Base-by-base conservation (phyloP, 2,113 vertebrate genomes). In the Lophochroa leadbeateri region DNA sequence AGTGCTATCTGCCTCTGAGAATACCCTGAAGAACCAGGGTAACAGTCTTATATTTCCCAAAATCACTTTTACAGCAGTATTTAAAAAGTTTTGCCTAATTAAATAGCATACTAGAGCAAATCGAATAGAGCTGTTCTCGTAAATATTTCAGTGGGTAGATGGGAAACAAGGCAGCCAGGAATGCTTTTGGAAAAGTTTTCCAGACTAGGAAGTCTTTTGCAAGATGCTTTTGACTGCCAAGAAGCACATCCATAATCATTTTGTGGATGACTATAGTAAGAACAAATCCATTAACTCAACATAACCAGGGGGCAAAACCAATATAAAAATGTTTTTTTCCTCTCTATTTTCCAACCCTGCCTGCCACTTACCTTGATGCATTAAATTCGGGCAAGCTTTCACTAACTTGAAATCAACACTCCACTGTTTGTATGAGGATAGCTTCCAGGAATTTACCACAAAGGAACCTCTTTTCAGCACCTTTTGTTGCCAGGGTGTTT, bases 31-130 rank as follows among this genome's bases (percentile, higher is more conserved):
- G 31, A 95, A 43, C 46, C 72, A 35, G 13, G 83, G 13, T 44
- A 69, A 50, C 7, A 20, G 44, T 88, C 90, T 93, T 93, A 2
- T 33, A 63, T 87, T 96, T 96, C 75, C 64, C 50, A 21, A 93
- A 89, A 94, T 89, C 67, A 86, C 39, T 33, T 94, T 86, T 90
- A 89, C 43, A 86, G 17, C 0, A 5, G 81, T 88, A 92, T 92
- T 97, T 94, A 92, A 92, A 47, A 95, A 91, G 49, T 82, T 97
- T 92, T 9, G 7, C 83, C 57, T 97, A 97, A 96, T 69, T 93
- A 70, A 92, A 82, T 84, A 87, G 39, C 3, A 90, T 96, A 86
- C 39, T 70, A 58, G 43, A 93, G 44, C 39, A 94, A 97, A 97
- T 92, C 90, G 89, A 95, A 96, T 83, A 87, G 28, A 96, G n/a